Evolutionary conservation across 2,888 invertebrate species (phyloP).

Genomic region (Parascotia fuliginaria): DNA sequence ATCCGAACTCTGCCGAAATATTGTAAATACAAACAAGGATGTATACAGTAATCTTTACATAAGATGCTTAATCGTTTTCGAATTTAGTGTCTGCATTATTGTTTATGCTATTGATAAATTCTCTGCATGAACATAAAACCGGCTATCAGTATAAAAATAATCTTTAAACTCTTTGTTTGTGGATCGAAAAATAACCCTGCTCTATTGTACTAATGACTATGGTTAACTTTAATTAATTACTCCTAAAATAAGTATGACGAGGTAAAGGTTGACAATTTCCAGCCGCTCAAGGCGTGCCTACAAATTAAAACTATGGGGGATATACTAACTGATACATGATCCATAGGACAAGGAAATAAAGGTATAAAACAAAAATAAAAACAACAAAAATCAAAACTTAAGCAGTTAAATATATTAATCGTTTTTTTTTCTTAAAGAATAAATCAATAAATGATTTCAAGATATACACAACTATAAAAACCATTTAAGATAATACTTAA

Average conservation of each 20-base stretch:
- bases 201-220: constrained; percentile 85
- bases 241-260: constrained; percentile 82
- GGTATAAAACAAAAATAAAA: constrained; percentile 72
- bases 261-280: constrained; percentile 83
- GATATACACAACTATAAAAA: constrained; percentile 86
- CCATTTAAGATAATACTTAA: constrained; percentile 86
- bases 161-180: constrained; percentile 80
- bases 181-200: constrained; percentile 86
- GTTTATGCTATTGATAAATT: constrained; percentile 75
- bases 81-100: constrained; percentile 71
- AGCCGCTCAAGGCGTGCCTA: constrained; percentile 65
- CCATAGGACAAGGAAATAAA: constrained; percentile 68
- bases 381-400: constrained; percentile 83
- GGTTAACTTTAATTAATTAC: constrained; percentile 85
- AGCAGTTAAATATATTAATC: constrained; percentile 86
- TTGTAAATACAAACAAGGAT: constrained; percentile 75
- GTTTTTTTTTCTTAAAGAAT: constrained; percentile 83
- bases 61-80: constrained; percentile 76
- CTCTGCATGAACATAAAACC: constrained; percentile 82
- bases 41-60: constrained; percentile 69
- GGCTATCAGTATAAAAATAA: constrained; percentile 85
- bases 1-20: constrained; percentile 78
- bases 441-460: constrained; percentile 86
- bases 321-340: constrained; percentile 61
- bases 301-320: constrained; percentile 58